Percentiles rank a stretch among this genome's conserved stretches.
These are phyloP conservation scores for Potorous gilbertii DNA, from an alignment of 2,797 vertebrate genomes.

Conservation along the genomic window DNA sequence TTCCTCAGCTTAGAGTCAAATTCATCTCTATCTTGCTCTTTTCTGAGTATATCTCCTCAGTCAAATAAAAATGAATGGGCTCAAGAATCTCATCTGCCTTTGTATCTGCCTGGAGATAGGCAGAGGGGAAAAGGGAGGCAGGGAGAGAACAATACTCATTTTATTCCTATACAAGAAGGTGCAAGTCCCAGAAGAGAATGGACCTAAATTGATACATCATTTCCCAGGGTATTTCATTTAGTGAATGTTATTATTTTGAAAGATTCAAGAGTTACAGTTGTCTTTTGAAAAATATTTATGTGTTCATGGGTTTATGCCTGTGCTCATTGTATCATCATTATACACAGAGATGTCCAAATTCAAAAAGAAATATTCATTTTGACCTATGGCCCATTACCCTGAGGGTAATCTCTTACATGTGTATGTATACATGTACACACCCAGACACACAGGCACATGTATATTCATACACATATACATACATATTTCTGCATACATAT, in stretches of 20 bases:
- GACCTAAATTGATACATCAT: neutral
- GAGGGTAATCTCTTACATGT: no score
- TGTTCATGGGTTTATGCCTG: neutral
- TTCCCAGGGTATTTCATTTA: neutral
- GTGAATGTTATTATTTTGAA: neutral
- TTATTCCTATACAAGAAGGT: neutral
- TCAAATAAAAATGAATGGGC: neutral
- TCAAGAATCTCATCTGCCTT: neutral
- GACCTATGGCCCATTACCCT: neutral
- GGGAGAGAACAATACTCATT: neutral
- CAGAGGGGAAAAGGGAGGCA: neutral
- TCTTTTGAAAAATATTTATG: neutral
- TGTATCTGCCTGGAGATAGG: neutral
- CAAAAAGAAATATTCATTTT: neutral
- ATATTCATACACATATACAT: no score
- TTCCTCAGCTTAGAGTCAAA: neutral
- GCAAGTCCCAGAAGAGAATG: neutral
- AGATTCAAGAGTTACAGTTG: neutral
- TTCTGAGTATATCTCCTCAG: neutral
- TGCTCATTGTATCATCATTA: neutral
- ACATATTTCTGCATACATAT: no score
- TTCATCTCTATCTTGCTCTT: neutral
- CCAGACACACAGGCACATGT: no score
- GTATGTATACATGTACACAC: no score
- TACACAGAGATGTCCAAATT: neutral